phyloP scores from a whole-genome alignment of 2,888 invertebrate genomes.

The Creontiades dilutus region DNA sequence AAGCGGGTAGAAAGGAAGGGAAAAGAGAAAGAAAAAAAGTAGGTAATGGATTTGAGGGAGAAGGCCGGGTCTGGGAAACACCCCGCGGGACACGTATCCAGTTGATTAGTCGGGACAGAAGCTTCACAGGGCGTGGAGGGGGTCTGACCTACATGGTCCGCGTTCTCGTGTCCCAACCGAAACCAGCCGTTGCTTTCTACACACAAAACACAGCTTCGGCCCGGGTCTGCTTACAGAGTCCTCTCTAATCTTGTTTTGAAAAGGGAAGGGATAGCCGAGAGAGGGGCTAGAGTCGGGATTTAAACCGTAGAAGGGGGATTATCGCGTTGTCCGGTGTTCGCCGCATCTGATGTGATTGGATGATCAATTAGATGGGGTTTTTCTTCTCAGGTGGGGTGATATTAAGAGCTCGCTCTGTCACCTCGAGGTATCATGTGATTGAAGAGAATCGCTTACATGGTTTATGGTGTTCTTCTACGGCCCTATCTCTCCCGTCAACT shows the following conservation, averaged over 20 bases:
- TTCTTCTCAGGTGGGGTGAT: neutral
- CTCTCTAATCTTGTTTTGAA: slow-evolving; percentile 35
- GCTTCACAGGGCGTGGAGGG: neutral
- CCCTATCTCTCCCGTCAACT: no score
- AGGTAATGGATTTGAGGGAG: slow-evolving; percentile 19
- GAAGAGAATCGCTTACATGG: neutral
- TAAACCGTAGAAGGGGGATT: neutral
- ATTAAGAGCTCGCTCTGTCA: neutral
- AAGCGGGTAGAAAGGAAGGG: neutral
- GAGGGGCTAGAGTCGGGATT: neutral
- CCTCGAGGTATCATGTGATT: neutral
- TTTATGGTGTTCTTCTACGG: no score
- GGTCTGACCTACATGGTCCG: slow-evolving; percentile 40
- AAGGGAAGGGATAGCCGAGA: neutral
- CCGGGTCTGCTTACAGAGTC: neutral
- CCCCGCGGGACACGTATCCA: slow-evolving; percentile 60
- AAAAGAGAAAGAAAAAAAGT: neutral
- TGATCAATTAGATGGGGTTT: neutral
- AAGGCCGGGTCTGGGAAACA: slow-evolving; percentile 1
- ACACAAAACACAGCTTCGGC: slow-evolving; percentile 34
- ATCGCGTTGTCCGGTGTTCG: neutral
- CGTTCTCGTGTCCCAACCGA: neutral
- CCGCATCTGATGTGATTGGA: neutral
- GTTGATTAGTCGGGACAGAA: slow-evolving; percentile 65
- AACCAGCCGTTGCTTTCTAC: neutral